Conservation (phyloP, 92 coral and sea anemone genomes). For the Umimayanthus chanpuru region DNA sequence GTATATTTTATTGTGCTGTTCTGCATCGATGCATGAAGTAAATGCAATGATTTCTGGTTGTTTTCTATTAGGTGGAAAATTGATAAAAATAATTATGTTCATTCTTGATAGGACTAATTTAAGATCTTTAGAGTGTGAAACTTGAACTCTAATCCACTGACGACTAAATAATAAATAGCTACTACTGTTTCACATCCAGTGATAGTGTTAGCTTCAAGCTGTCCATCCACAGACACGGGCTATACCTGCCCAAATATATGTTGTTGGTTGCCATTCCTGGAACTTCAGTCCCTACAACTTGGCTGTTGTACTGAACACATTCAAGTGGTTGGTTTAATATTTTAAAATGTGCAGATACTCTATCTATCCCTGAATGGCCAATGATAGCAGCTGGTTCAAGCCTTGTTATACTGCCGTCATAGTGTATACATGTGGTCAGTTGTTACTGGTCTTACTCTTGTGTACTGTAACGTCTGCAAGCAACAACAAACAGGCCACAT, state of each 20-base stretch:
- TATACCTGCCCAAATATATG: background rate
- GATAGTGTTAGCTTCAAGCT: background rate
- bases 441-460: conserved; percentile 72
- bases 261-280: background rate
- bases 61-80: too few relatives aligned
- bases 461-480: conserved; percentile 76
- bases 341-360: background rate
- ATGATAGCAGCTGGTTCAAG: background rate
- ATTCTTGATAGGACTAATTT: too few relatives aligned
- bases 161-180: too few relatives aligned
- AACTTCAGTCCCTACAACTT: background rate
- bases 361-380: background rate
- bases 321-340: background rate
- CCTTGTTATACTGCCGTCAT: background rate
- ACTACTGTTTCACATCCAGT: too few relatives aligned
- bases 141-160: background rate
- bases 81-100: too few relatives aligned
- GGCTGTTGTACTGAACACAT: background rate
- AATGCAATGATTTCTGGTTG: too few relatives aligned
- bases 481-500: background rate
- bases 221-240: background rate
- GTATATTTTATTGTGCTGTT: too few relatives aligned
- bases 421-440: conserved; percentile 39
- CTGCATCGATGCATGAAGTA: too few relatives aligned
- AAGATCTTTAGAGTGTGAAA: too few relatives aligned